A percentile compares a stretch with the other conserved stretches of the same genome.
phyloP scores from a whole-genome alignment of 2,797 vertebrate species.

The Rhynchotus rufescens region DNA sequence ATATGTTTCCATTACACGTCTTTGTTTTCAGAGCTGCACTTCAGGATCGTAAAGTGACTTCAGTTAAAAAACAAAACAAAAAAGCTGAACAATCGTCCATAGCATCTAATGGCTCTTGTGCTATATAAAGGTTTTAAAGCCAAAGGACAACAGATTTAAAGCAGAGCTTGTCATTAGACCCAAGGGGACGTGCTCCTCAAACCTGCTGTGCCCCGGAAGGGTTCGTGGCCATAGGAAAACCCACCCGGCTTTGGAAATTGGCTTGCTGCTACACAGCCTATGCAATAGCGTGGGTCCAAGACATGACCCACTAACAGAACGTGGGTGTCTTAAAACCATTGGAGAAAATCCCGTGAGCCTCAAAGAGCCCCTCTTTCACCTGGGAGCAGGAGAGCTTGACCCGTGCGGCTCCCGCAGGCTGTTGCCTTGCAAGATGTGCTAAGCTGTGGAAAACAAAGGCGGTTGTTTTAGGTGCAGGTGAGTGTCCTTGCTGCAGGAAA shows the following conservation, averaged over 20 bases:
- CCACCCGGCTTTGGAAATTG: not conserved
- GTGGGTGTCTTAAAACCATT: not conserved
- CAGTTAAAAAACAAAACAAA: not conserved
- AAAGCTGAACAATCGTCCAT: not conserved
- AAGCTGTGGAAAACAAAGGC: not conserved
- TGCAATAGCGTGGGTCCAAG: not conserved
- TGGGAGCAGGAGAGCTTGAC: not conserved
- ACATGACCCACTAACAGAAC: not conserved
- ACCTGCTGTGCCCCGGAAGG: not conserved
- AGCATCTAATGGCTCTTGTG: not conserved
- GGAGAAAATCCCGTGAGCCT: not conserved
- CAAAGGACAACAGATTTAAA: not conserved
- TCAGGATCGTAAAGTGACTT: constrained; percentile 7
- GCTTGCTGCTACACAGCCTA: not conserved
- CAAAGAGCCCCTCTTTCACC: constrained; percentile 29
- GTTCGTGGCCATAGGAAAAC: not conserved
- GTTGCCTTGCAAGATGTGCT: not conserved
- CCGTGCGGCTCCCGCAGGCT: not conserved
- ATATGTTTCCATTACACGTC: not conserved
- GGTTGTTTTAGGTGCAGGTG: not conserved
- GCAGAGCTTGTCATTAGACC: not conserved
- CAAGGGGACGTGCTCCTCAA: not conserved
- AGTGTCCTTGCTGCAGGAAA: not conserved
- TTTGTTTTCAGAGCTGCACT: constrained; percentile 41
- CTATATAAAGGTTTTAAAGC: not conserved